phyloP scores from a whole-genome alignment of 2,113 vertebrate species.

The Bufo gargarizans region DNA sequence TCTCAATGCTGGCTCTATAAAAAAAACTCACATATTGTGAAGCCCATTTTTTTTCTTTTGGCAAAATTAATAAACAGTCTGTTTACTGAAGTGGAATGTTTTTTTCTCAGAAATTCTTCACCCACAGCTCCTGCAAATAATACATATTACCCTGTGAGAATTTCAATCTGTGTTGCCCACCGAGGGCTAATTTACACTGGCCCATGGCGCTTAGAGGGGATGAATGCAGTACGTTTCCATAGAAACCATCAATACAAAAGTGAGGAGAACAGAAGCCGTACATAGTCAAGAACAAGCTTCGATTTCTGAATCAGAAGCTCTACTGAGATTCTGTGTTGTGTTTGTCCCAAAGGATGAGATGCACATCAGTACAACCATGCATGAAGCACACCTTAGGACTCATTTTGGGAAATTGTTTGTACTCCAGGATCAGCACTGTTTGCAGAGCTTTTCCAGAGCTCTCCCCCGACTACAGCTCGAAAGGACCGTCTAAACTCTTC shows the following conservation, averaged over 20 bases:
- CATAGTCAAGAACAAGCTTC: slow-evolving; percentile 33
- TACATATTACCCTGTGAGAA: neutral
- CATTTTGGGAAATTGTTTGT: slow-evolving; percentile 66
- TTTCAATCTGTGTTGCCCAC: slow-evolving; percentile 24
- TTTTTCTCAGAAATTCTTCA: neutral
- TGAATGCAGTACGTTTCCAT: slow-evolving; percentile 48
- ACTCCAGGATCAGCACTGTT: slow-evolving; percentile 60
- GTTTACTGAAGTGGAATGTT: neutral
- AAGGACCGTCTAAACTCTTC: slow-evolving; percentile 84
- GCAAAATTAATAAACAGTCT: slow-evolving; percentile 15
- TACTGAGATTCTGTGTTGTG: neutral
- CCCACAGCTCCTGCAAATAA: slow-evolving; percentile 9
- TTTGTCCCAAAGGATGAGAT: slow-evolving; percentile 9
- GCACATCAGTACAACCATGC: neutral
- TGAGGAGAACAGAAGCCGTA: slow-evolving; percentile 37
- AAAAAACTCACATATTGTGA: neutral
- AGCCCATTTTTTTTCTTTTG: neutral
- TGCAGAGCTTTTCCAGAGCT: slow-evolving; percentile 61
- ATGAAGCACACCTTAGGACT: slow-evolving; percentile 31
- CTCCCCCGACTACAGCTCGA: slow-evolving; percentile 74
- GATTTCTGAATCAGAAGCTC: slow-evolving; percentile 42
- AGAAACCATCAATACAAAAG: slow-evolving; percentile 57
- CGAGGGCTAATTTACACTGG: slow-evolving; percentile 33
- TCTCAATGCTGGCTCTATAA: neutral
- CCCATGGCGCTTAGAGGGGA: slow-evolving; percentile 11